Evolutionary conservation across 2,797 vertebrate genomes (phyloP).

Genomic region (Gambusia yucatana): DNA sequence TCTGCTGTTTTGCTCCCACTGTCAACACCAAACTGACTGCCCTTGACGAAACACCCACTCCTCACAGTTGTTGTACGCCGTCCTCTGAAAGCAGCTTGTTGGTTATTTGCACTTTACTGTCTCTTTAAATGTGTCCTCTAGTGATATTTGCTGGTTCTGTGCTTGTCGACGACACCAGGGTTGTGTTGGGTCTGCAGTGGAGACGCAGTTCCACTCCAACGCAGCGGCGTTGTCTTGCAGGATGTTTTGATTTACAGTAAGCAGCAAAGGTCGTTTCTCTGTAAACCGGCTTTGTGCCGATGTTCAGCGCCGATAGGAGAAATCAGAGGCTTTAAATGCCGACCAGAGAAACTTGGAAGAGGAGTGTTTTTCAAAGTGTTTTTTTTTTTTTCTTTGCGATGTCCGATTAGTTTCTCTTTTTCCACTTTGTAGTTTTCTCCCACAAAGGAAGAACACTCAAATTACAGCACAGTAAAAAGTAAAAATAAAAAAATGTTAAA

Average conservation of each 20-base stretch:
- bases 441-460: not conserved
- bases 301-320: not conserved
- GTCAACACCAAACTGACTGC: conserved; percentile 24
- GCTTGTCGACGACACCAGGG: not conserved
- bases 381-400: not conserved
- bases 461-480: not conserved
- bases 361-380: not conserved
- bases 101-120: conserved; percentile 10
- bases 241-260: conserved; percentile 31
- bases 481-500: not conserved
- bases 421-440: not conserved
- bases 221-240: not conserved
- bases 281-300: not conserved
- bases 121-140: conserved; percentile 4
- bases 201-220: not conserved
- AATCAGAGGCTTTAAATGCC: not conserved
- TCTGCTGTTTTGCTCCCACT: conserved; percentile 17
- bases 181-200: not conserved
- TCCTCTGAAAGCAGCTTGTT: not conserved
- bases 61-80: conserved; percentile 9
- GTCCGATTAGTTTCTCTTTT: not conserved
- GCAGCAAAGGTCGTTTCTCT: not conserved
- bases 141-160: not conserved
- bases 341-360: too few species aligned
- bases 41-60: conserved; percentile 27